Evolutionary conservation across 2,113 vertebrate species (phyloP), one percentile per base, ranked within the genome.

Genomic region (Cyanoramphus novaezelandiae): DNA sequence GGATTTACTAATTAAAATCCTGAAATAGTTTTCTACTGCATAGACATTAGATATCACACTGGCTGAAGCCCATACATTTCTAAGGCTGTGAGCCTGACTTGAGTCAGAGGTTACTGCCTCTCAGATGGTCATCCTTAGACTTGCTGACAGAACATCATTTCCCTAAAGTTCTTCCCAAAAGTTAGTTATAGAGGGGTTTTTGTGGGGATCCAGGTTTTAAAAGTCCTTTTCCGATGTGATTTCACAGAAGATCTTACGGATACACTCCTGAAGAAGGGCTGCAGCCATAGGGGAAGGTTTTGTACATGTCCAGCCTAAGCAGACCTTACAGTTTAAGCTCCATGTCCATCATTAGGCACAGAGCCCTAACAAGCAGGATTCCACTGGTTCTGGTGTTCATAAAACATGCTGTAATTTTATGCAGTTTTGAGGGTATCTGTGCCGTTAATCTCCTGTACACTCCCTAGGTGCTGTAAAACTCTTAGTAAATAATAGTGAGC

Each of bases 261-360:
- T 43, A 10, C 19, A 44, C 33, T 74, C 9, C 55, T 37, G 27
- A 33, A 33, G 50, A 70, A 31, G 46, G 27, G 44, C 76, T 69
- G 44, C 47, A 57, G 88, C 41, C 4, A 0, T n/a, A 6, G 25
- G 35, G n/a, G 14, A 35, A 47, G 33, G 24, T 49, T 77, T 57
- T 35, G 18, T 39, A 17, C 3, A 0, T 57, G 59, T 31, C 41
- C 63, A 41, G n/a, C 52, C 33, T 59, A 43, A 50, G 55, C 65
- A 59, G 13, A 43, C 3, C 4, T 31, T 5, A 5, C 50, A 55
- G 19, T 63, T 76, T 44, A 60, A 74, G 10, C 29, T 76, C 33
- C 14, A 0, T 1, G 2, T 35, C 41, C 4, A 0, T 44, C 65
- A 44, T 28, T 31, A 52, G 68, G n/a, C 71, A 63, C 55, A 47